Percentiles rank a stretch among this genome's conserved stretches.
Conservation (phyloP, 1,140 invertebrate genomes). For the Drosophila sechellia region DNA sequence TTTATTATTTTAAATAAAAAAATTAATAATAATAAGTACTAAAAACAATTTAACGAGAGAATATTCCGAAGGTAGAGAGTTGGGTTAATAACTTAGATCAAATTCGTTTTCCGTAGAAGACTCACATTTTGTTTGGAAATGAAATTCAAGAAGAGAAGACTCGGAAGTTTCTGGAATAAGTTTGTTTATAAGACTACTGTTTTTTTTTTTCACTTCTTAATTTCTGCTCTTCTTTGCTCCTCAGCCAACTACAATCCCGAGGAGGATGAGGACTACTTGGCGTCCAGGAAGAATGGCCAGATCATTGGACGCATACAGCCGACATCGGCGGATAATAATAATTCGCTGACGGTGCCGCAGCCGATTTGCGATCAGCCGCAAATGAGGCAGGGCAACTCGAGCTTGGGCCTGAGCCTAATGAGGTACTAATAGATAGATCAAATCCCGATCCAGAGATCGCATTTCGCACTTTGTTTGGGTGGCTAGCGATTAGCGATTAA, state of each 20-base stretch:
- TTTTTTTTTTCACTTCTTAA: background rate
- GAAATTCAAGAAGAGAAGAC: too few species aligned
- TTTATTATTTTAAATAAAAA: too few species aligned
- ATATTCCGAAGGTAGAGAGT: too few species aligned
- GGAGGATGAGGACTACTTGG: slow-evolving; percentile 79
- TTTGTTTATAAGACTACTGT: background rate
- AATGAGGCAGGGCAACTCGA: slow-evolving; percentile 61
- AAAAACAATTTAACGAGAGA: too few species aligned
- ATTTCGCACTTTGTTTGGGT: slow-evolving; percentile 43
- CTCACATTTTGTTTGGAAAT: too few species aligned
- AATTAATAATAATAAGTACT: too few species aligned
- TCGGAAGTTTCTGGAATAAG: background rate
- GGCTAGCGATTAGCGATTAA: slow-evolving; percentile 39
- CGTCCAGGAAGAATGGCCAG: slow-evolving; percentile 68
- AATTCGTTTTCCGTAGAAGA: too few species aligned
- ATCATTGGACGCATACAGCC: slow-evolving; percentile 73
- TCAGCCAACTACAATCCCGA: slow-evolving; percentile 84
- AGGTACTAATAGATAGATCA: slow-evolving; percentile 64
- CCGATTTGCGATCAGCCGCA: slow-evolving; percentile 79
- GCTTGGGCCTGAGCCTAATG: slow-evolving; percentile 59
- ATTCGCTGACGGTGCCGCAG: slow-evolving; percentile 71
- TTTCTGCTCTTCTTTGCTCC: background rate
- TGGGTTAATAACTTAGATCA: too few species aligned
- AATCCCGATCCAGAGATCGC: slow-evolving; percentile 34
- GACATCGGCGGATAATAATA: slow-evolving; percentile 71